A percentile compares a stretch with the other conserved stretches of the same genome.
These are phyloP conservation scores for Mesodorylaimus sp. DNA, from an alignment of 2,888 invertebrate species.

Conservation along the genomic window DNA sequence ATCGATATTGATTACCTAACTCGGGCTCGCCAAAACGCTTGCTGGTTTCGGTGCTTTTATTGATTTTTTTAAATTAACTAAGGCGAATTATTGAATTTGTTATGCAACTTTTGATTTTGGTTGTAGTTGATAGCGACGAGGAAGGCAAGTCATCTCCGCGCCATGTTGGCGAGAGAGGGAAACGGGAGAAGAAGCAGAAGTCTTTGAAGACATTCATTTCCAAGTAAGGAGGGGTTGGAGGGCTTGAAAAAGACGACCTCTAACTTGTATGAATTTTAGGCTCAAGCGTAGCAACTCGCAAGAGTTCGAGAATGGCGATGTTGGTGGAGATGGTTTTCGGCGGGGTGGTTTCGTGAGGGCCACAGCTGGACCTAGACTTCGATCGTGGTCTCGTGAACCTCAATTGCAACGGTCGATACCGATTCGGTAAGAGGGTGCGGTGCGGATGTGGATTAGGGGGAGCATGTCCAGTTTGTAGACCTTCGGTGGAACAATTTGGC, in stretches of 20 bases:
- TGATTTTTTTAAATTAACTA: too few species aligned
- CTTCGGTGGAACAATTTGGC: slow-evolving; percentile 24
- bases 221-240: slow-evolving; percentile 11
- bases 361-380: slow-evolving; percentile 51
- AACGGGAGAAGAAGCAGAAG: slow-evolving; percentile 23
- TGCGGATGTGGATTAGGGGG: too few species aligned
- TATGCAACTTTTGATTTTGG: neutral
- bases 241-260: too few species aligned
- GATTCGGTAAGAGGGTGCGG: neutral
- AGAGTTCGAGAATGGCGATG: slow-evolving; percentile 20
- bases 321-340: slow-evolving; percentile 36
- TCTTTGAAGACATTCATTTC: slow-evolving; percentile 25
- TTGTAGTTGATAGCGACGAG: slow-evolving; percentile 28
- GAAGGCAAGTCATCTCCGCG: slow-evolving; percentile 19
- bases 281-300: slow-evolving; percentile 42
- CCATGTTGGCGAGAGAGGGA: slow-evolving; percentile 16
- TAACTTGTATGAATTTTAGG: slow-evolving; percentile 25
- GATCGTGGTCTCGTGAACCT: neutral
- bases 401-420: neutral
- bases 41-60: too few species aligned
- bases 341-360: slow-evolving; percentile 48
- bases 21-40: too few species aligned
- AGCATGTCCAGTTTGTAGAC: too few species aligned
- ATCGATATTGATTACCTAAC: too few species aligned
- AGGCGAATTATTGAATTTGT: neutral